These are phyloP conservation scores for Indicator maculatus DNA, from an alignment of 2,113 vertebrate genomes.

Conservation along the genomic window DNA sequence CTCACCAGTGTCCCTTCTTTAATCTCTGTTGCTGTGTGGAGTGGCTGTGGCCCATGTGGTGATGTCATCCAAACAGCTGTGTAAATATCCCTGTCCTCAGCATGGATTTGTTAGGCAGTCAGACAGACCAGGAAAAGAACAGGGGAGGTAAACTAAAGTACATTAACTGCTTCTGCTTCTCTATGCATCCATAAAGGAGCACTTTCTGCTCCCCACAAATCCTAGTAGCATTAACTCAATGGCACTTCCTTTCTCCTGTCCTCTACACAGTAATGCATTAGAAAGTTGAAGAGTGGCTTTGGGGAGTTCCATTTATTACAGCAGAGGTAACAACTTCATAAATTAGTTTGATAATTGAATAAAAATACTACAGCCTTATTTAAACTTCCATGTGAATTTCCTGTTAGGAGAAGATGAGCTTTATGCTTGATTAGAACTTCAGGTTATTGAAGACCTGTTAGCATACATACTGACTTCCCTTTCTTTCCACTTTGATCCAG, in stretches of 20 bases:
- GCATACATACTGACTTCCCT: not conserved
- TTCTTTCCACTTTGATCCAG: not conserved
- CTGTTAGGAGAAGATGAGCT: not conserved
- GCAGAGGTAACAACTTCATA: not conserved
- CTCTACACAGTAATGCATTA: not conserved
- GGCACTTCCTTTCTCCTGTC: not conserved
- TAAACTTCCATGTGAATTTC: not conserved
- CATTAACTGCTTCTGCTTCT: not conserved
- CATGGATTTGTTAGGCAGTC: not conserved
- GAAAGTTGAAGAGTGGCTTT: not conserved
- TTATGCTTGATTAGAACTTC: not conserved
- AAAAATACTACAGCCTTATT: not conserved
- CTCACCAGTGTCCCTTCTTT: not conserved
- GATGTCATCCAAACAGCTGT: not conserved
- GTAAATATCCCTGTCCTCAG: not conserved
- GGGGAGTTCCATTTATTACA: not conserved
- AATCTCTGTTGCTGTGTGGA: not conserved
- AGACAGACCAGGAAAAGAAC: not conserved
- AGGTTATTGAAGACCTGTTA: not conserved
- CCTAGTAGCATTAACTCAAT: not conserved
- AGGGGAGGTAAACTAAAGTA: not conserved
- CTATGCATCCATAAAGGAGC: not conserved
- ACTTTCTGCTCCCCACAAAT: not conserved
- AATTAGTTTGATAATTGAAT: fast-evolving
- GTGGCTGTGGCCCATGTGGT: not conserved